phyloP scores from a whole-genome alignment of 2,797 vertebrate genomes.

The Lepilemur septentrionalis region DNA sequence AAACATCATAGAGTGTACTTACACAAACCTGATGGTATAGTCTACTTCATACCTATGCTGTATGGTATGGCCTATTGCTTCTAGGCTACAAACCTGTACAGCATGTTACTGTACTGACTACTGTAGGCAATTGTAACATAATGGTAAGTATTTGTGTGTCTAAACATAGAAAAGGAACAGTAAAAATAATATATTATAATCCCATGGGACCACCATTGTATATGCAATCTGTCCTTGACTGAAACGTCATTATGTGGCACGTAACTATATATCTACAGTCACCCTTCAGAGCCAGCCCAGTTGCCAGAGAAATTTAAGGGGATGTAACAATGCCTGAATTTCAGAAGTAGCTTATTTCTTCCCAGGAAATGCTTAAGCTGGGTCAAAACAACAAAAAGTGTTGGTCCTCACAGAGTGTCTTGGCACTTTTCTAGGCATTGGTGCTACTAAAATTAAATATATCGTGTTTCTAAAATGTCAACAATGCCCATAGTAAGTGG shows the following conservation, averaged over 20 bases:
- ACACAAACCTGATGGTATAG: not conserved
- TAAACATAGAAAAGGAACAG: not conserved
- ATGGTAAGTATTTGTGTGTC: not conserved
- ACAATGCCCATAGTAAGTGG: not conserved
- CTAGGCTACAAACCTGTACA: not conserved
- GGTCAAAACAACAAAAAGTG: not conserved
- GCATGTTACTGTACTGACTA: not conserved
- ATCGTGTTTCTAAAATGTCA: not conserved
- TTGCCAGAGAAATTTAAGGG: not conserved
- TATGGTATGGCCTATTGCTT: not conserved
- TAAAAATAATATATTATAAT: not conserved
- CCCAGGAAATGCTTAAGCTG: not conserved
- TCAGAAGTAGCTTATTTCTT: constrained; percentile 31
- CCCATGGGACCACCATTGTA: not conserved
- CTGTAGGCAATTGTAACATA: not conserved
- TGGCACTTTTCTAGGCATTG: not conserved
- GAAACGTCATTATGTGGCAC: not conserved
- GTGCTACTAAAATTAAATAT: not conserved
- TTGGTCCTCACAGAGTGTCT: not conserved
- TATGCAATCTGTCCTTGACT: not conserved
- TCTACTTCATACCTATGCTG: not conserved
- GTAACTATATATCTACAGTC: not conserved
- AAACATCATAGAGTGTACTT: not conserved
- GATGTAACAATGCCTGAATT: not conserved
- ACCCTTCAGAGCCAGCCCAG: not conserved